Evolutionary conservation across 1,140 invertebrate genomes (phyloP), one percentile per base, ranked within the genome.

Genomic region (Drosophila hydei): DNA sequence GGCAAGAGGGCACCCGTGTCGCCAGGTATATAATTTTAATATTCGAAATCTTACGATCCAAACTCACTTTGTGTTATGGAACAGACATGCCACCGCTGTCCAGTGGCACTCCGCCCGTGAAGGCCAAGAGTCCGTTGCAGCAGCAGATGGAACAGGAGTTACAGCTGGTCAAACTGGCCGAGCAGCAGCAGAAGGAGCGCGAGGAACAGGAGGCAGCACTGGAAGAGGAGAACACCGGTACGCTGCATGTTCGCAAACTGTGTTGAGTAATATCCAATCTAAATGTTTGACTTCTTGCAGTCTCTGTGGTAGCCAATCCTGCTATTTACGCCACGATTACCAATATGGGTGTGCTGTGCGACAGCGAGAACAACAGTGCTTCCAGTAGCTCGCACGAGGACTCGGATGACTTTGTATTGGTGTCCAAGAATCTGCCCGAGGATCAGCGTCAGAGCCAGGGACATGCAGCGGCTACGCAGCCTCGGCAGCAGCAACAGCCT

Each of bases 401-500:
- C 64, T 93, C 92, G 23, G 96, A 97, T 93, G 96, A 97, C 92
- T 98, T 97, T 93, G 97, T 97, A 69, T 93, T 97, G 83, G 96
- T 98, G 61, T 96, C 96, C 45, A 94, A 94, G 64, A 94, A 95
- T 92, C 91, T 95, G 72, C 94, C 95, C 38, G 93, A 90, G 55
- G 91, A 91, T 65, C 78, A 79, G 51, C 80, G 84, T 19, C 87
- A 91, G 56, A 87, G 89, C 27, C 64, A 64, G 25, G 40, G 40
- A 1, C 67, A 63, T 30, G 48, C 58, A 12, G 51, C 38, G 52
- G 54, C 43, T 18, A 48, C 36, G 45, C 47, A 38, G 16, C 45
- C 43, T 1, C 72, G 69, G 2, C 73, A 69, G 6, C 63, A 64
- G 16, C 63, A 60, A 16, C 62, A 67, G 60, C 60, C 43, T 62